Evolutionary conservation across 2,888 invertebrate genomes (phyloP), one percentile per base, ranked within the genome.

Genomic region (Idaea straminata): DNA sequence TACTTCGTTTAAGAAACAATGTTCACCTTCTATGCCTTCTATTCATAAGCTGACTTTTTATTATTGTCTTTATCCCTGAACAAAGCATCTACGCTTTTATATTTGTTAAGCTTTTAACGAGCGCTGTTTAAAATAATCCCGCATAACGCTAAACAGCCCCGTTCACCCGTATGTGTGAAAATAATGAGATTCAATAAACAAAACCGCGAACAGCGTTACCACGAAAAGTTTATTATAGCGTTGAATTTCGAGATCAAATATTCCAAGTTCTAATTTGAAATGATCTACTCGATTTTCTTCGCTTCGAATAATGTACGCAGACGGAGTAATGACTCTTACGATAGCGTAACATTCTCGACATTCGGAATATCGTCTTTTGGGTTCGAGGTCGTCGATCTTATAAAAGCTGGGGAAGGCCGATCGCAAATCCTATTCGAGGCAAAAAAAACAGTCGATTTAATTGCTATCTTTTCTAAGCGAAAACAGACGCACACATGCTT

Each of bases 141-240:
- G 47, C 47, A 47, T 47, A 47, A 47, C 7, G 47, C 47, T 13
- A 47, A 47, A 47, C 47, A 47, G 47, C 47, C 36, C 25, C 10
- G 10, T 47, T 47, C 47, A 10, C 47, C 47, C 47, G 47, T 47
- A 47, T 47, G 47, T 47, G 47, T 47, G 47, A 47, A 47, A 47
- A 47, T 47, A 47, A 47, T 47, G 47, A 47, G 47, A 47, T 47
- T 47, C 47, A 47, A 47, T 47, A 47, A 47, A 47, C 47, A 47
- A 47, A 47, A 47, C 47, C 47, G 47, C 47, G 47, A 47, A 47
- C 47, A 47, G 47, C 7, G 47, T 47, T 47, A 47, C 47, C 47
- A 47, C 47, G 47, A 47, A 47, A 47, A 47, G 47, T 47, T 47
- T 47, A 47, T 47, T 47, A 47, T 47, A 47, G 47, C 47, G 47